These are phyloP conservation scores for Lithosia quadra DNA, from an alignment of 2,888 invertebrate species.

Conservation along the genomic window DNA sequence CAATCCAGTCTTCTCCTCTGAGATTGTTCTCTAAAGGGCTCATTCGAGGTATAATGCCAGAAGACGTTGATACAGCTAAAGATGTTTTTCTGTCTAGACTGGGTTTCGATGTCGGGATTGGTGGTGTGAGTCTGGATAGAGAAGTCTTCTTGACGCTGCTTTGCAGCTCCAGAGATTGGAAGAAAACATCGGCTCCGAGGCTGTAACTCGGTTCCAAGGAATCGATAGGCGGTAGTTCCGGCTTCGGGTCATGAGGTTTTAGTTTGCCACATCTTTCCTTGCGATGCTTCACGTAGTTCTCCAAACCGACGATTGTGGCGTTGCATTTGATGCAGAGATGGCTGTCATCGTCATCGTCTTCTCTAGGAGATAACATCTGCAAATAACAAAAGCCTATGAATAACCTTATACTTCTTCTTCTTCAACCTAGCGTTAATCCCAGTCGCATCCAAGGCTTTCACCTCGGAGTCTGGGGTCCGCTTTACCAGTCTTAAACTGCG, in stretches of 20 bases:
- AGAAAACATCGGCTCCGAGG: constrained; percentile 94
- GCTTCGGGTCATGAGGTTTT: constrained; percentile 60
- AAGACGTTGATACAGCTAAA: constrained; percentile 69
- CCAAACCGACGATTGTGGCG: constrained; percentile 93
- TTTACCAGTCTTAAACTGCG: no score
- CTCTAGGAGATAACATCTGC: constrained; percentile 85
- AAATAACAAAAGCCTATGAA: constrained; percentile 35
- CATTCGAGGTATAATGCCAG: constrained; percentile 72
- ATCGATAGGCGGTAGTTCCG: constrained; percentile 71
- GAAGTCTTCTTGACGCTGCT: constrained; percentile 89
- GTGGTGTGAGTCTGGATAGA: constrained; percentile 82
- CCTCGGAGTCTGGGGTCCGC: no score
- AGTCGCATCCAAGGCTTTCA: no score
- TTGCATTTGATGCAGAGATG: constrained; percentile 97
- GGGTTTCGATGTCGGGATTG: constrained; percentile 73
- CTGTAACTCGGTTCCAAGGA: constrained; percentile 84
- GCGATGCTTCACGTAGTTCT: constrained; percentile 94
- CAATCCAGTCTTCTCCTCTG: constrained; percentile 88
- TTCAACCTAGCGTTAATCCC: no score
- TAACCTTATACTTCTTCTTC: no score
- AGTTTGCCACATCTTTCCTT: constrained; percentile 89
- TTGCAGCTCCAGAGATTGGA: constrained; percentile 93
- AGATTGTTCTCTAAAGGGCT: constrained; percentile 78
- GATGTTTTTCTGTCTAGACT: constrained; percentile 66
- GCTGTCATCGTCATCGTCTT: constrained; percentile 92